Evolutionary conservation across 2,888 invertebrate genomes (phyloP).

Genomic region (Papilio protenor): DNA sequence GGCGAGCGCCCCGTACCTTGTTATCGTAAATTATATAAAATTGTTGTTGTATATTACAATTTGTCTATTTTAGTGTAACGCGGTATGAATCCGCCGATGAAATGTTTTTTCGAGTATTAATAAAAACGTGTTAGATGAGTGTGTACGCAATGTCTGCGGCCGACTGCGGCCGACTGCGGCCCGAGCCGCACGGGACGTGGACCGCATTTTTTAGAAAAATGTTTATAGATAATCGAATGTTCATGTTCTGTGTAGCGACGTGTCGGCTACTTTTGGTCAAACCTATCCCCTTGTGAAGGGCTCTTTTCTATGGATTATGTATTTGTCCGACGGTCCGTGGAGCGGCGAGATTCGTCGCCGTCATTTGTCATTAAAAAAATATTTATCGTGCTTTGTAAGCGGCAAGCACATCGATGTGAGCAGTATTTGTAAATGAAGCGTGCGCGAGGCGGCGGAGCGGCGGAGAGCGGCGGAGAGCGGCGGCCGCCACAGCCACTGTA

Average conservation of each 20-base stretch:
- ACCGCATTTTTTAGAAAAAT: conserved; percentile 41
- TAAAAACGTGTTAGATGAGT: conserved; percentile 33
- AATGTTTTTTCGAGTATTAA: conserved; percentile 40
- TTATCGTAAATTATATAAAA: conserved; percentile 39
- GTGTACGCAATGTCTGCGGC: conserved; percentile 3
- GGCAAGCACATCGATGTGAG: background rate
- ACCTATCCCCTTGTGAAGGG: conserved; percentile 37
- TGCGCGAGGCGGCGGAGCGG: background rate
- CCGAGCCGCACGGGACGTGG: conserved; percentile 13
- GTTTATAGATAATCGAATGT: conserved; percentile 40
- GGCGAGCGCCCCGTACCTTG: conserved; percentile 22
- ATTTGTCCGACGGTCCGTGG: conserved; percentile 13
- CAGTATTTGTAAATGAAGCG: conserved; percentile 22
- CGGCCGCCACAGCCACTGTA: background rate
- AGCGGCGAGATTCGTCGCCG: conserved; percentile 2
- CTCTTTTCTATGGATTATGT: conserved; percentile 30
- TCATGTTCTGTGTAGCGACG: conserved; percentile 22
- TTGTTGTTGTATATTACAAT: conserved; percentile 43
- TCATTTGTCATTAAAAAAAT: background rate
- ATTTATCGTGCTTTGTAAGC: conserved; percentile 10
- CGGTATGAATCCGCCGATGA: conserved; percentile 20
- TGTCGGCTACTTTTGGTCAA: conserved; percentile 9
- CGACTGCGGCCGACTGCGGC: background rate
- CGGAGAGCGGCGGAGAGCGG: background rate
- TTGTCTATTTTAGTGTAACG: conserved; percentile 38